A percentile compares a stretch with the other conserved stretches of the same genome.
Evolutionary conservation across 1,140 invertebrate genomes (phyloP).

Genomic region (Monomorium pharaonis): DNA sequence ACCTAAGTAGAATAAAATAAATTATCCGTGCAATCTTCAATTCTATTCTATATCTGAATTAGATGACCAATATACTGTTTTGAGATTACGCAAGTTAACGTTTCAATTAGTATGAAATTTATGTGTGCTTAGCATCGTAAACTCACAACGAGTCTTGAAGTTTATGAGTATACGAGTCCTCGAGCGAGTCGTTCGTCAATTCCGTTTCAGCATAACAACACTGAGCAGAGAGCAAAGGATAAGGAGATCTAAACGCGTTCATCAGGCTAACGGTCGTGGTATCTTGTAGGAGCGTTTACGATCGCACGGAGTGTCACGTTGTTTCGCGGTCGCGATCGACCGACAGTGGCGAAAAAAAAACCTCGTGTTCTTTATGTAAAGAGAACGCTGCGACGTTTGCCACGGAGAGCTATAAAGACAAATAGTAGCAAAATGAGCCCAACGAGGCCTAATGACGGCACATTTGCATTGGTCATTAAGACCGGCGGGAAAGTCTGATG

Average conservation of each 20-base stretch:
- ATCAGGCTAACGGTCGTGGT: constrained; percentile 40
- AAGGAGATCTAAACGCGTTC: constrained; percentile 24
- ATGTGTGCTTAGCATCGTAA: constrained; percentile 12
- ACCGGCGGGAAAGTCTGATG: constrained; percentile 60
- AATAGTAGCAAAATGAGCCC: constrained; percentile 77
- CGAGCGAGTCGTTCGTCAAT: constrained; percentile 33
- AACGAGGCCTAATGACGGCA: constrained; percentile 76
- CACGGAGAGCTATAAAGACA: constrained; percentile 74
- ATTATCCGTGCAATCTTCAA: background rate
- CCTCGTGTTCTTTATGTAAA: constrained; percentile 56
- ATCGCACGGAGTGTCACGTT: constrained; percentile 2
- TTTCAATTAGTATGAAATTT: constrained; percentile 11
- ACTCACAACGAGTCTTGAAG: background rate
- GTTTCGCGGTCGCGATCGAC: constrained; percentile 17
- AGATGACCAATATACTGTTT: background rate
- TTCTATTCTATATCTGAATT: background rate
- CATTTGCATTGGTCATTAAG: constrained; percentile 79
- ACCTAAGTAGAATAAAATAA: background rate
- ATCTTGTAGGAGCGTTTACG: constrained; percentile 35
- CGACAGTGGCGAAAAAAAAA: background rate
- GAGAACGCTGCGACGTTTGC: constrained; percentile 51
- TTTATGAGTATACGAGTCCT: constrained; percentile 11
- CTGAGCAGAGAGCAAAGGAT: background rate
- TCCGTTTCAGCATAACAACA: constrained; percentile 2
- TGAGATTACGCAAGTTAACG: background rate